Evolutionary conservation across 2,113 vertebrate genomes (phyloP), one percentile per base, ranked within the genome.

Genomic region (Hippopotamus amphibius): DNA sequence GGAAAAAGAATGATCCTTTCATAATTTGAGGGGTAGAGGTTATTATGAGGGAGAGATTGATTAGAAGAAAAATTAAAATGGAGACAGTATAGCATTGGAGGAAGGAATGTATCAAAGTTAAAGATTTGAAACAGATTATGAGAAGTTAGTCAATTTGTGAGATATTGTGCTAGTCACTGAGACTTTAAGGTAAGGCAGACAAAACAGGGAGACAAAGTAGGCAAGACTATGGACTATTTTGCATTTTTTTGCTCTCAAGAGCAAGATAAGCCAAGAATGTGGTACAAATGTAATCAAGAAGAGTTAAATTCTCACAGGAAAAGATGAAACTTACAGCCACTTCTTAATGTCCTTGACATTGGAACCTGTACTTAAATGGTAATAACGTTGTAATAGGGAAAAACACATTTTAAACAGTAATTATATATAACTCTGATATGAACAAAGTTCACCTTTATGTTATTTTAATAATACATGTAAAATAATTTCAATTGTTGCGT

Each of bases 261-360:
- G 28, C 83, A 77, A 83, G 50, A 24, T 63, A 90, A 90, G 37
- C 43, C 82, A 59, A 88, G 37, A 84, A 66, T 33, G 48, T 46
- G 53, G 33, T n/a, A 84, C 7, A 22, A 19, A 55, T 72, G 77
- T 93, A 74, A 95, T 59, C 53, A 96, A 72, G 46, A 95, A 95
- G 33, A 63, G 76, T 79, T 80, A 46, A 66, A 30, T 93, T 96
- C 28, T 93, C 55, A 83, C 13, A 90, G 41, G 41, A 87, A 87
- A 91, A 26, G 28, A 11, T 57, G 21, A 69, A 86, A 77, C 13
- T 91, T 95, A 77, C 6, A 84, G 48, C 28, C 12, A 57, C 46
- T 2, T 90, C 74, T 55, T 37, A 91, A 53, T 24, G 11, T 57
- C 50, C 43, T 24, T 61, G 46, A 26, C 10, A 71, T 21, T 79